Evolutionary conservation across 2,797 vertebrate genomes (phyloP).

Genomic region (Macroramphosus scolopax): DNA sequence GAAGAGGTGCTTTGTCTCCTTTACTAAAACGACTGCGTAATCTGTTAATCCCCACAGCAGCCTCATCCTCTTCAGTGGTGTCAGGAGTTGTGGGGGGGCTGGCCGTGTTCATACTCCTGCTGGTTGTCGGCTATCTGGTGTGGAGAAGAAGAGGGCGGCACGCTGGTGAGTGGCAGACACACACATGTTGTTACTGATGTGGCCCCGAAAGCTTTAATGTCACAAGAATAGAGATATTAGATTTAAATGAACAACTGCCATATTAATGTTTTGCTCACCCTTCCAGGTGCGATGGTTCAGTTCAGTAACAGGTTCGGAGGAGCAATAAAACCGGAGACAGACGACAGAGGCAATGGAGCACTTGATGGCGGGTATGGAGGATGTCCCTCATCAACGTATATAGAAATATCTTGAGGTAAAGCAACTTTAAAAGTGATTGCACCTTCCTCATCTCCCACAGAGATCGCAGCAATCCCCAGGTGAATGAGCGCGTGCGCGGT

Average conservation of each 20-base stretch:
- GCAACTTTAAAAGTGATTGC: not conserved
- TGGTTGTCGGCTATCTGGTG: constrained; percentile 43
- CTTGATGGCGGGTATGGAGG: constrained; percentile 42
- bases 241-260: not conserved
- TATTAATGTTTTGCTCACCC: not conserved
- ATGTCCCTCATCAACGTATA: not conserved
- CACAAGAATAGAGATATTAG: not conserved
- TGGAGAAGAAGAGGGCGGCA: constrained; percentile 54
- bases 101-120: constrained; percentile 42
- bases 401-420: too few species aligned
- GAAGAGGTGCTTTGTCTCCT: not conserved
- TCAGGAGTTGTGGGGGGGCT: constrained; percentile 37
- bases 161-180: constrained; percentile 39
- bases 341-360: constrained; percentile 44
- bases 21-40: not conserved
- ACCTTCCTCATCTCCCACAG: constrained; percentile 18
- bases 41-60: constrained; percentile 29
- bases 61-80: constrained; percentile 33
- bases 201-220: not conserved
- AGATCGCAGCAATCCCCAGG: constrained; percentile 14
- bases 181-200: not conserved
- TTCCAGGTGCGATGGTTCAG: constrained; percentile 57
- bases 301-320: constrained; percentile 55
- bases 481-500: constrained; percentile 10
- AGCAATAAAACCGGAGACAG: constrained; percentile 29